phyloP scores from a whole-genome alignment of 2,113 vertebrate species.

The Okapia johnstoni region DNA sequence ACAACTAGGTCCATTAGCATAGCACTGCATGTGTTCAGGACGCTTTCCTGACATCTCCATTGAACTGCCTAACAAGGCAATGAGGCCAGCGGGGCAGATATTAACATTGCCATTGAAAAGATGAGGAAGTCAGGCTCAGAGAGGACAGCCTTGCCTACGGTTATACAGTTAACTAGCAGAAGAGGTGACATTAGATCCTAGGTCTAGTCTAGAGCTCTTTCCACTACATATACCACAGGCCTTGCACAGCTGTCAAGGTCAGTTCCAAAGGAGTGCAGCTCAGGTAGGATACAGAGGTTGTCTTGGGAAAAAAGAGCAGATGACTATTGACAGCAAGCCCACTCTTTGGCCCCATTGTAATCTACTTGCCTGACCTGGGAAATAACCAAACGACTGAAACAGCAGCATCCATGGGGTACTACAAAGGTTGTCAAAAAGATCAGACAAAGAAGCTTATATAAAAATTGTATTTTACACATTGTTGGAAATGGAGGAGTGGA shows the following conservation, averaged over 20 bases:
- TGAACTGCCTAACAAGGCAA: neutral
- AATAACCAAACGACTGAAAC: constrained; percentile 11
- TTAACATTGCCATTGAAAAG: neutral
- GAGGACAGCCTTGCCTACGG: neutral
- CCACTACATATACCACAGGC: neutral
- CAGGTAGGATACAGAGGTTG: neutral
- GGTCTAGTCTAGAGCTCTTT: neutral
- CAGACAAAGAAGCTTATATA: neutral
- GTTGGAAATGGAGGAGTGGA: neutral
- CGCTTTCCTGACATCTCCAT: neutral
- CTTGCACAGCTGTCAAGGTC: neutral
- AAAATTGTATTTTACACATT: constrained; percentile 34
- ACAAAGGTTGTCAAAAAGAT: neutral
- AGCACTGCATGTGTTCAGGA: neutral
- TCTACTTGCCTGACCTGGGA: neutral
- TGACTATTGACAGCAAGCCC: neutral
- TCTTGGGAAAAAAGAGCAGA: neutral
- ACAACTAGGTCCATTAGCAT: neutral
- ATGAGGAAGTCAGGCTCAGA: neutral
- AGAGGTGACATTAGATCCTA: neutral
- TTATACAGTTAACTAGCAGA: neutral
- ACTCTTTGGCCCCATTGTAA: neutral
- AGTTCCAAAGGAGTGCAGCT: neutral
- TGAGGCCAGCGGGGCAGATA: neutral
- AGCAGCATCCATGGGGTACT: neutral